Base-by-base conservation (phyloP, 2,113 vertebrate species). In the Thymallus thymallus region DNA sequence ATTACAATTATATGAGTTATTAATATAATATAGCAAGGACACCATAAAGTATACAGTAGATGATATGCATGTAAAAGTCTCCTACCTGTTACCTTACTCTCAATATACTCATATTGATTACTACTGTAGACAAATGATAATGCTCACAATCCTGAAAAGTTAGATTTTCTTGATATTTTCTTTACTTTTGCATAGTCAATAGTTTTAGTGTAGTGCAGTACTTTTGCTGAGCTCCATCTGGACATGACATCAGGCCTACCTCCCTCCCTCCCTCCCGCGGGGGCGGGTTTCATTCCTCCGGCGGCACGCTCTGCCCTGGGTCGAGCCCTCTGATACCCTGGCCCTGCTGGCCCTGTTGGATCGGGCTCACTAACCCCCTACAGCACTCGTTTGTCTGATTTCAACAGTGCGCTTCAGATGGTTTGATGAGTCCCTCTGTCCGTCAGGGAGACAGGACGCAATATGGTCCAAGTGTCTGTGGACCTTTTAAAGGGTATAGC, bases 141-240 rank as follows among this genome's bases (percentile, higher is more conserved):
- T 4, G 13, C 48, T 18, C 41, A 45, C 41, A 45, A 5, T 6
- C 41, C 41, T 45, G 5, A 45, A 45, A 2, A 6, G 41, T 45
- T 10, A 18, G 14, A 51, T 51, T 51, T 51, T 18, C 48, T 14
- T 51, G 14, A 51, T 51, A 18, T 14, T 51, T 51, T 3, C 48
- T 51, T 51, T 13, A 60, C 60, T 72, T 69, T 68, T 68, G 72
- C 76, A 69, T 75, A 60, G 71, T 76, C 60, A 72, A 71, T 73
- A 55, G 67, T 75, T 69, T 58, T 68, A 74, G 45, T 60, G 41
- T 20, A 48, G 55, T n/a, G 29, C 13, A 0, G 45, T 56, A 51
- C 13, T 23, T 13, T 29, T 41, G 60, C 23, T 41, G 24, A 6
- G 41, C 7, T 26, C 68, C 68, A 77, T 62, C 73, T 74, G 69